Evolutionary conservation across 2,113 vertebrate species (phyloP).

Genomic region (Labeo catla): DNA sequence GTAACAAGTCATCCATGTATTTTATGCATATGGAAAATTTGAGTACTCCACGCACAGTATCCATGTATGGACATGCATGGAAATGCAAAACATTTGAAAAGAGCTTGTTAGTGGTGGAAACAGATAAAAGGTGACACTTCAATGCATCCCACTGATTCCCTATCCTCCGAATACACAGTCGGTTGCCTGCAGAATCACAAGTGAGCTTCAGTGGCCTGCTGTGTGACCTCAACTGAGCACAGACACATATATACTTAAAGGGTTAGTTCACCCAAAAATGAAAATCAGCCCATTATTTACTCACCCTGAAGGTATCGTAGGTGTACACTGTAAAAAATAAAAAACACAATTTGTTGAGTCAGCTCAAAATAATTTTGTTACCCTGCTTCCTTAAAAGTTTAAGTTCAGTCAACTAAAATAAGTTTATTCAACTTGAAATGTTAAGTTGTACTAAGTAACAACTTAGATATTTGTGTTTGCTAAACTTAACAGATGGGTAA

Average conservation of each 20-base stretch:
- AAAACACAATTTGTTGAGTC: no score
- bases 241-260: background rate
- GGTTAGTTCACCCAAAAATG: no score
- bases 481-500: no score
- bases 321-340: no score
- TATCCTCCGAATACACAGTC: background rate
- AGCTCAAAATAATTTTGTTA: no score
- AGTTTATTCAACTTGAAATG: no score
- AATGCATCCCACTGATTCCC: background rate
- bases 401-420: no score
- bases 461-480: no score
- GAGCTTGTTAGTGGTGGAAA: background rate
- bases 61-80: background rate
- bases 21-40: background rate
- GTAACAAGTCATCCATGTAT: background rate
- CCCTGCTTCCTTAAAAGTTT: no score
- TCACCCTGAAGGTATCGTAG: no score
- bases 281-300: no score
- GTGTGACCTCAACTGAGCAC: constrained; percentile 10
- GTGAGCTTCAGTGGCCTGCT: background rate
- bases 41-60: background rate
- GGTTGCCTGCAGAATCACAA: background rate
- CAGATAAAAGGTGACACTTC: background rate
- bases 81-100: constrained; percentile 1
- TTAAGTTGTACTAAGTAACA: no score